phyloP scores from a whole-genome alignment of 2,797 vertebrate genomes.

The Cirrhinus mrigala region DNA sequence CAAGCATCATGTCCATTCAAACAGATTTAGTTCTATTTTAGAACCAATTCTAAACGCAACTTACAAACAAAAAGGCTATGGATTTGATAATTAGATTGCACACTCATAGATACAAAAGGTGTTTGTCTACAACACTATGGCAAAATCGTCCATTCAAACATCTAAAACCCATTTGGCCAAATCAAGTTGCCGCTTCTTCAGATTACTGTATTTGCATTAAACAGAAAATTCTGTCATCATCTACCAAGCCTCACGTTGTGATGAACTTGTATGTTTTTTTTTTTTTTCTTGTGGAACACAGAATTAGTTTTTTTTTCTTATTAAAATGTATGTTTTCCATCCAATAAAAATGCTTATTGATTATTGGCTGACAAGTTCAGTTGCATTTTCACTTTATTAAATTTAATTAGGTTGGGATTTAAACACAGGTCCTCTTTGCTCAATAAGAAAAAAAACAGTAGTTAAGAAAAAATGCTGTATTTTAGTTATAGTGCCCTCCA shows the following conservation, averaged over 20 bases:
- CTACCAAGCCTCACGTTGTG: neutral
- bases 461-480: neutral
- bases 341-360: neutral
- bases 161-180: neutral
- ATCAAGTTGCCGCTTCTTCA: neutral
- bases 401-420: neutral
- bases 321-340: neutral
- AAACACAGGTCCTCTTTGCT: neutral
- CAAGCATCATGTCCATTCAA: neutral
- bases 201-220: conserved; percentile 1
- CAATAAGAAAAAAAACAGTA: neutral
- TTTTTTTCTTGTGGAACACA: neutral
- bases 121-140: neutral
- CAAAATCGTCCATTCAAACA: neutral
- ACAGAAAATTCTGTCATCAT: neutral
- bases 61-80: neutral
- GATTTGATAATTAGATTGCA: conserved; percentile 22
- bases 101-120: neutral
- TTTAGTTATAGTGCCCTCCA: neutral
- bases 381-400: conserved; percentile 5
- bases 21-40: neutral
- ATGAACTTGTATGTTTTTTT: neutral
- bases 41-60: neutral
- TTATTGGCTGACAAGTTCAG: neutral
- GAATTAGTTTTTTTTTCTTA: neutral